Conservation (phyloP, 2,888 invertebrate species). For the Aelia acuminata region DNA sequence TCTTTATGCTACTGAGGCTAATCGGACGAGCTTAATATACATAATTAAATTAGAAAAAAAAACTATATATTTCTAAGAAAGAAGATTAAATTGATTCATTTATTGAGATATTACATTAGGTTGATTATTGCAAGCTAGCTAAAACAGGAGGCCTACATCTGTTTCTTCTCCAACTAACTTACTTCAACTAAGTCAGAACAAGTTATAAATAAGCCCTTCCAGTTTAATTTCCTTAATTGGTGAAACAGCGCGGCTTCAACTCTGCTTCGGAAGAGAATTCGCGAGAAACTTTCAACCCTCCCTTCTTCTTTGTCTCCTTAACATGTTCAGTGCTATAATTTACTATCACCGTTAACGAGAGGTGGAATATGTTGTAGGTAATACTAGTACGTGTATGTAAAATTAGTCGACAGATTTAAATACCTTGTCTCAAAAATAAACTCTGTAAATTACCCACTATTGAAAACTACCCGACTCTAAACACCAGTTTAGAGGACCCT, state of each 20-base stretch:
- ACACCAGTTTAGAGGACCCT: too few relatives aligned
- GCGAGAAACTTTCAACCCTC: background rate
- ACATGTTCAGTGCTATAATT: background rate
- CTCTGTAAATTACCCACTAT: too few relatives aligned
- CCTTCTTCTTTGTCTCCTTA: background rate
- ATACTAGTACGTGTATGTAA: too few relatives aligned
- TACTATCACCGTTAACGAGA: background rate
- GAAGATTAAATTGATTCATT: background rate
- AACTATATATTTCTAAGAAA: too few relatives aligned
- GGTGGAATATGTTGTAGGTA: too few relatives aligned
- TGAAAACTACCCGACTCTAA: too few relatives aligned
- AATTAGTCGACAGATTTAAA: too few relatives aligned
- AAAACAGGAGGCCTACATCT: background rate
- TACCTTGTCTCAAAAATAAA: too few relatives aligned
- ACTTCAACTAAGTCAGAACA: slow-evolving; percentile 24
- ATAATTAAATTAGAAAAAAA: too few relatives aligned
- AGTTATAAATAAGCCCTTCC: slow-evolving; percentile 35
- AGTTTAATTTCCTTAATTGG: slow-evolving; percentile 41
- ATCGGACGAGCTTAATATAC: too few relatives aligned
- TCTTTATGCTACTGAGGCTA: too few relatives aligned
- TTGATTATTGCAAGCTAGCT: background rate
- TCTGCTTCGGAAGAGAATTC: background rate
- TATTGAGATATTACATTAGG: background rate
- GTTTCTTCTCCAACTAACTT: background rate
- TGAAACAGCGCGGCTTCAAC: background rate